Base-by-base conservation (phyloP, 2,113 vertebrate species). In the Aix galericulata region DNA sequence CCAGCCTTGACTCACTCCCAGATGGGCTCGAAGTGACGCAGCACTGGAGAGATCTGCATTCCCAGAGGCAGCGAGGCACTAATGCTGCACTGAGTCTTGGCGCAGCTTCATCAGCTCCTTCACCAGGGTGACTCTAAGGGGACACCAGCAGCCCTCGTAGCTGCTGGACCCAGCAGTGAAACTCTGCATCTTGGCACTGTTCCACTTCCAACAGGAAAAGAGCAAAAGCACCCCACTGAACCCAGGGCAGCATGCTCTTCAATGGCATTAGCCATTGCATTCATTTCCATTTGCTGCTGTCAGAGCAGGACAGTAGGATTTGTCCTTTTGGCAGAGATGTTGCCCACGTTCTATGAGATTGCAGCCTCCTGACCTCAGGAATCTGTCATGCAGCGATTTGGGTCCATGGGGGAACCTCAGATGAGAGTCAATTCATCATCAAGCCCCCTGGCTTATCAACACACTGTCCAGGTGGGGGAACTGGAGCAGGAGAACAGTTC, bases 111-210 rank as follows among this genome's bases (percentile, higher is more conserved):
- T 82, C 94, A 93, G 53, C 63, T 89, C 56, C 90, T 82, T 95
- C 68, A 79, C 67, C 73, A 52, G 29, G 58, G 44, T 86, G 86
- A 91, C 72, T 87, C 90, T 92, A 82, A 97, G 89, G 91, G 96
- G 95, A 91, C 64, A 50, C 36, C 82, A 90, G 36, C 62, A 58
- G 81, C 53, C 76, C 91, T 91, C 82, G 88, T 73, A 94, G 82
- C 80, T 74, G 78, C 75, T 74, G 84, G 21, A 52, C 17, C 75
- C 36, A 40, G 83, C 86, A 78, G 55, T 1, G 3, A 27, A 73
- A 44, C 27, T 13, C 69, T 93, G 92, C 71, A 84, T 44, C 80
- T 84, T 4, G 2, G 87, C 76, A 20, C 25, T 0, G 2, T 81
- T 94, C 93, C 91, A 93, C 40, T 14, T 53, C 72, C 64, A 14